phyloP scores from a whole-genome alignment of 2,113 vertebrate genomes.

The Pipa parva region DNA sequence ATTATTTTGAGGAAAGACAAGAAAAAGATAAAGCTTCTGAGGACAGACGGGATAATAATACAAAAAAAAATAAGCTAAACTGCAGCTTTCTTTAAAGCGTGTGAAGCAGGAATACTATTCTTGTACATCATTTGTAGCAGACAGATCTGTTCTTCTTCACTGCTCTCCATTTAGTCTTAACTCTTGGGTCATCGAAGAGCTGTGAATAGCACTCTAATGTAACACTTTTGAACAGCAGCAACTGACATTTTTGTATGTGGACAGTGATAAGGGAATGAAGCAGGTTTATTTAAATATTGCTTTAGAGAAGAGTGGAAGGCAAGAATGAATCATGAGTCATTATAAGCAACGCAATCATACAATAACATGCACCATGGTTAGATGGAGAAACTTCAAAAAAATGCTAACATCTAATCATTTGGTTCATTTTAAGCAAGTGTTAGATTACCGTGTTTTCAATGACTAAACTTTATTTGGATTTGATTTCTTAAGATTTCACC shows the following conservation, averaged over 20 bases:
- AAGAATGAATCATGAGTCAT: too few relatives aligned
- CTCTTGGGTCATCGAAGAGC: slow-evolving; percentile 19
- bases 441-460: too few relatives aligned
- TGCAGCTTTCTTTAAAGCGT: slow-evolving; percentile 9
- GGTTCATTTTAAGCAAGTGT: too few relatives aligned
- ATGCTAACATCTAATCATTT: too few relatives aligned
- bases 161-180: slow-evolving; percentile 31
- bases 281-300: neutral
- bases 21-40: slow-evolving; percentile 4
- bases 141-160: slow-evolving; percentile 31
- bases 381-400: too few relatives aligned
- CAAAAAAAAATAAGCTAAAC: too few relatives aligned
- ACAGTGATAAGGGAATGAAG: slow-evolving; percentile 8
- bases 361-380: too few relatives aligned
- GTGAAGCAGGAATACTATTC: slow-evolving; percentile 9
- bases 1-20: slow-evolving; percentile 27
- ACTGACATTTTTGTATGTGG: neutral
- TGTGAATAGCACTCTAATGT: slow-evolving; percentile 1
- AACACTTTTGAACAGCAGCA: neutral
- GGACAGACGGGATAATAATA: neutral
- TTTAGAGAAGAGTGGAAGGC: too few relatives aligned
- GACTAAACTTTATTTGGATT: too few relatives aligned
- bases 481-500: too few relatives aligned
- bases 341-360: too few relatives aligned
- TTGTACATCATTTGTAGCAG: slow-evolving; percentile 30